These are phyloP conservation scores for Burhinus oedicnemus DNA, from an alignment of 2,113 vertebrate species.

Conservation along the genomic window DNA sequence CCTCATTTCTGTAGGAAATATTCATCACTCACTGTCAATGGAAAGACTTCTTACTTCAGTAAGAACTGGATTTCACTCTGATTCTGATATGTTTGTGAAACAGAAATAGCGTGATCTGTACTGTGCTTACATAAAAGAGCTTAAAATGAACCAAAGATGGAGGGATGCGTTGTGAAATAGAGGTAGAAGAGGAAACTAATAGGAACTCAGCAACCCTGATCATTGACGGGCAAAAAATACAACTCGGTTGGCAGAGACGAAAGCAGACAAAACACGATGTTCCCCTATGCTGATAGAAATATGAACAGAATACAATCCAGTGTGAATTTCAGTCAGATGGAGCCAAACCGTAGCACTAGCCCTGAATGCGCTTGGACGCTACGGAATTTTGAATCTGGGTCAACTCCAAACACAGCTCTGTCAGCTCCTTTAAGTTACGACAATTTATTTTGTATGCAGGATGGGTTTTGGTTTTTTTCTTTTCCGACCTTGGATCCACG, in stretches of 20 bases:
- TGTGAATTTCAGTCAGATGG: not conserved
- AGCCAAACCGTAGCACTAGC: not conserved
- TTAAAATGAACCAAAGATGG: not conserved
- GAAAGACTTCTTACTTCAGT: not conserved
- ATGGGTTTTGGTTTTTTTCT: not conserved
- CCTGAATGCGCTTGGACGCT: slow-evolving; percentile 3
- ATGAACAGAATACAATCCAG: not conserved
- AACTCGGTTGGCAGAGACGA: not conserved
- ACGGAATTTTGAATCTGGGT: not conserved
- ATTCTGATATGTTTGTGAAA: not conserved
- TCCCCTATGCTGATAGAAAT: not conserved
- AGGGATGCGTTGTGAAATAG: not conserved
- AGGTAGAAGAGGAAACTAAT: not conserved
- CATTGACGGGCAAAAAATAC: not conserved
- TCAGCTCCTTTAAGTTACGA: not conserved
- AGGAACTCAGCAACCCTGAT: not conserved
- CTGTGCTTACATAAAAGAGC: not conserved
- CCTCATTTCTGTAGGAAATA: not conserved
- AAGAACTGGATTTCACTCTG: not conserved
- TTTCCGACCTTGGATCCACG: not conserved
- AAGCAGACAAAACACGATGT: not conserved
- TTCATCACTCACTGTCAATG: not conserved
- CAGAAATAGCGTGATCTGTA: not conserved
- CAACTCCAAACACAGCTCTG: not conserved
- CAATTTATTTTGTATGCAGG: not conserved